phyloP scores from a whole-genome alignment of 2,113 vertebrate genomes.

The Numenius arquata region DNA sequence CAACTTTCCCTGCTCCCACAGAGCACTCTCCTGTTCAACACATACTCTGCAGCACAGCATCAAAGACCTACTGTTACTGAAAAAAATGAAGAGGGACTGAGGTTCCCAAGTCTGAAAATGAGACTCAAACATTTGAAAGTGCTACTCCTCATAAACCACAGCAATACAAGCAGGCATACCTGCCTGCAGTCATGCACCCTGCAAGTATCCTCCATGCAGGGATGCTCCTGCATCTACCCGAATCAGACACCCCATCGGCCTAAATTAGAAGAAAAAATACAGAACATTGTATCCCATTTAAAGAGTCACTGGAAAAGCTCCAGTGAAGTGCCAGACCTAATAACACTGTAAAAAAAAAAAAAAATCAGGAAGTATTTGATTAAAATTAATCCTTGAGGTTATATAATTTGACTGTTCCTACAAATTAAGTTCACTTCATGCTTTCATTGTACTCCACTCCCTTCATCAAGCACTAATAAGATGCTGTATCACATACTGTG shows the following conservation, averaged over 20 bases:
- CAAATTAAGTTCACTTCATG: not conserved
- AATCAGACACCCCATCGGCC: not conserved
- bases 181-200: not conserved
- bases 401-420: not conserved
- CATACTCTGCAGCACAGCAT: not conserved
- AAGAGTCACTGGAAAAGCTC: not conserved
- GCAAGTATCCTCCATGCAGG: rapidly evolving
- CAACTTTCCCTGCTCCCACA: not conserved
- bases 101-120: not conserved
- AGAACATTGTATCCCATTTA: not conserved
- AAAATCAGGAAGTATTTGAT: constrained; percentile 23
- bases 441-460: not conserved
- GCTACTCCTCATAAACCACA: not conserved
- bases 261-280: not conserved
- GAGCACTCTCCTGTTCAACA: not conserved
- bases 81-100: not conserved
- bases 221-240: not conserved
- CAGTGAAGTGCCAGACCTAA: not conserved
- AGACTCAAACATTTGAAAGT: not conserved
- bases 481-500: not conserved
- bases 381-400: constrained; percentile 31
- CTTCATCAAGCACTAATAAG: not conserved
- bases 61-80: not conserved
- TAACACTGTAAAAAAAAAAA: not conserved
- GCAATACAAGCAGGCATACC: not conserved